Conservation (phyloP, 2,797 vertebrate genomes). For the Urosaurus nigricauda region DNA sequence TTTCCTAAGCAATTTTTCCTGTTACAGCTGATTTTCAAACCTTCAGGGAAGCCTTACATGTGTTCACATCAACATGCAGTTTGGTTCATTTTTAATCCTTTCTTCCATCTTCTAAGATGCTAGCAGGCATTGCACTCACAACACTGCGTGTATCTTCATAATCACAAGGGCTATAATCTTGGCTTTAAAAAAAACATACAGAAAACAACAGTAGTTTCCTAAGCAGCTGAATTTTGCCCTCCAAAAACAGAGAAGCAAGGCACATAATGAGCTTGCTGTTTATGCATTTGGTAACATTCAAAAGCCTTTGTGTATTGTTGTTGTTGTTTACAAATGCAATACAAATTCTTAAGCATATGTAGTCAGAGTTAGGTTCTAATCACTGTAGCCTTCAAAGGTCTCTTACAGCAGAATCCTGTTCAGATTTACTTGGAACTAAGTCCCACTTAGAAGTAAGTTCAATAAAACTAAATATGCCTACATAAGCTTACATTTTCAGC, state of each 20-base stretch:
- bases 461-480: not conserved
- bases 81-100: not conserved
- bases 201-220: not conserved
- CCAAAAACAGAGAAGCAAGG: not conserved
- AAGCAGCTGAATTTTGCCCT: not conserved
- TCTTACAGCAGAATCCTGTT: not conserved
- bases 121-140: not conserved
- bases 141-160: not conserved
- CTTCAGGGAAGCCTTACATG: not conserved
- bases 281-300: not conserved
- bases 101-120: not conserved
- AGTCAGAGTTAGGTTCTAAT: not conserved
- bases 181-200: not conserved
- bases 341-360: not conserved
- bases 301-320: not conserved
- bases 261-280: not conserved
- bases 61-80: not conserved
- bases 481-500: not conserved
- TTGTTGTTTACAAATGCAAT: not conserved
- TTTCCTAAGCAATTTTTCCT: not conserved
- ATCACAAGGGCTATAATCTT: not conserved
- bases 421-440: not conserved
- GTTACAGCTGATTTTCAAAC: not conserved
- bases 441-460: not conserved
- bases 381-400: not conserved